Conservation (phyloP, 2,113 vertebrate genomes). For the Clarias magur region DNA sequence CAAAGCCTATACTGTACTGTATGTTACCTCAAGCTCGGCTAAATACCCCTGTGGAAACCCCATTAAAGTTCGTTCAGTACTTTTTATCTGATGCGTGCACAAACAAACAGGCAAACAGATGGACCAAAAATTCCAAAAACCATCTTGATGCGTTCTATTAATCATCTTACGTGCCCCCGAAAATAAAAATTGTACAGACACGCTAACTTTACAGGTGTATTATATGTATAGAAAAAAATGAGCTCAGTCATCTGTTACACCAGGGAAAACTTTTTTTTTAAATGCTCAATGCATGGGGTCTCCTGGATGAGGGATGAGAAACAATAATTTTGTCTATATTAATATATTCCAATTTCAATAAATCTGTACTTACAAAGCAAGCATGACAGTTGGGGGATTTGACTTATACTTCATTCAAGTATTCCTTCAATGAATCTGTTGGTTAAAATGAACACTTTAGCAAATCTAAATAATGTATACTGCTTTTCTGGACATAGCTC, state of each 20-base stretch:
- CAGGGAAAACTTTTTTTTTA: background rate
- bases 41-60: too few species aligned
- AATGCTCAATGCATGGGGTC: background rate
- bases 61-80: too few species aligned
- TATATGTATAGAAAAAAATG: too few species aligned
- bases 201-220: too few species aligned
- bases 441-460: background rate
- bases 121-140: too few species aligned
- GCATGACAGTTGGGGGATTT: background rate
- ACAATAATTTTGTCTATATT: background rate
- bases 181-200: too few species aligned
- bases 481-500: background rate
- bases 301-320: background rate
- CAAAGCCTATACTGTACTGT: too few species aligned
- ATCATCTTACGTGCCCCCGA: too few species aligned
- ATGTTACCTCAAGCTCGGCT: too few species aligned
- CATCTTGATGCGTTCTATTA: too few species aligned
- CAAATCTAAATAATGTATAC: background rate
- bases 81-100: too few species aligned
- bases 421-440: background rate
- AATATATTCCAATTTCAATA: background rate
- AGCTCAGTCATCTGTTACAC: conserved; percentile 4
- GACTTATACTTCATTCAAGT: background rate
- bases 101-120: too few species aligned
- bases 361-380: background rate